Conservation (phyloP, 2,113 vertebrate genomes). For the Tonatia bakeri region DNA sequence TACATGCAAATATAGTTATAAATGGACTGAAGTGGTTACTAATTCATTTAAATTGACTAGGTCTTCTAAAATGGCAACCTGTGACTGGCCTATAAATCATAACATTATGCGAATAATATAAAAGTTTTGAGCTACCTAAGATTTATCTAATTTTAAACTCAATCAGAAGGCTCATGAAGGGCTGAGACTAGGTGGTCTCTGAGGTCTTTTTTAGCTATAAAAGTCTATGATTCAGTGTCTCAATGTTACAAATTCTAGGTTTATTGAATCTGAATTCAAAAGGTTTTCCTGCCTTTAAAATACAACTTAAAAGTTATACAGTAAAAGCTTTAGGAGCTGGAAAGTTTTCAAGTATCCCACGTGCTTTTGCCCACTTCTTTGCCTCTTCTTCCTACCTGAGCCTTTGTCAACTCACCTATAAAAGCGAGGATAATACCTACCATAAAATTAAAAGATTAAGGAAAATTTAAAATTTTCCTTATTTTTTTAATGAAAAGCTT, state of each 20-base stretch:
- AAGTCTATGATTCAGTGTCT: slow-evolving; percentile 49
- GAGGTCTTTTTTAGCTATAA: slow-evolving; percentile 34
- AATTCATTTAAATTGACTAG: slow-evolving; percentile 14
- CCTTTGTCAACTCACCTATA: background rate
- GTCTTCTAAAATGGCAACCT: slow-evolving; percentile 19
- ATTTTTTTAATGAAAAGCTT: background rate
- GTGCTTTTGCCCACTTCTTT: background rate
- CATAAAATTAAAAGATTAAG: no score
- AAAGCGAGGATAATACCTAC: background rate
- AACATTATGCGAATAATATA: slow-evolving; percentile 9
- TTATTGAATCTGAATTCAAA: slow-evolving; percentile 42
- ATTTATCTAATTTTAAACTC: slow-evolving; percentile 49
- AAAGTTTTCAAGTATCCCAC: background rate
- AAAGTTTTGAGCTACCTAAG: slow-evolving; percentile 27
- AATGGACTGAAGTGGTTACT: background rate
- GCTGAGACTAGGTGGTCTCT: background rate
- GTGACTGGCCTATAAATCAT: slow-evolving; percentile 36
- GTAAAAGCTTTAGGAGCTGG: background rate
- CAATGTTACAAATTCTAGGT: background rate
- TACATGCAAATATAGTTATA: background rate
- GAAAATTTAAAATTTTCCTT: background rate
- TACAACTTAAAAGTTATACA: slow-evolving; percentile 5
- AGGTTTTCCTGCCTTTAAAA: slow-evolving; percentile 35
- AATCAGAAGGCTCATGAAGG: slow-evolving; percentile 29
- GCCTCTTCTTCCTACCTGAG: background rate